Evolutionary conservation across 2,888 invertebrate genomes (phyloP), one percentile per base, ranked within the genome.

Genomic region (Parnassius orleans): DNA sequence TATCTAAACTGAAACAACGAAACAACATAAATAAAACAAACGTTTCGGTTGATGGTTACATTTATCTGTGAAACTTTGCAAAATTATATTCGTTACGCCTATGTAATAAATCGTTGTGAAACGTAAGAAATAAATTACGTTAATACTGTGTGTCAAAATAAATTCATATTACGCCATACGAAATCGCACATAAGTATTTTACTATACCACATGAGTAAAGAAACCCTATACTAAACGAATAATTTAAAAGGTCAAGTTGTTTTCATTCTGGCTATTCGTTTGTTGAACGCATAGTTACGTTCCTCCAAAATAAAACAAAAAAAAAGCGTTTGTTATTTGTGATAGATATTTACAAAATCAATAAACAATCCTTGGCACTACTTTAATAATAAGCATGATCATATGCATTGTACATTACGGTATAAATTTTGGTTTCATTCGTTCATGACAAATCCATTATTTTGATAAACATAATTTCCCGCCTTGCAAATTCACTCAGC

Each of bases 391-490:
- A 55, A 59, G 55, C 75, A 80, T 72, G 72, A 73, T 71, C 65
- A 75, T 75, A 80, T 79, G 76, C 56, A 57, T 90, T 90, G 90
- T 90, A 90, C 90, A 88, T 90, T 80, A 81, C 75, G 87, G 87
- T 89, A 79, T 84, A 80, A 75, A 80, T 82, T 90, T 90, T 89
- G 88, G 89, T 88, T 85, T 84, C 69, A 74, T 76, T 67, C 65
- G 46, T 63, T 63, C 57, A 58, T 59, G 60, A 53, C 65, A 47
- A 53, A 58, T 53, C 53, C 19, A 50, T 24, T 56, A 57, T 60
- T 55, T 63, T 56, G 44, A 41, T 48, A 42, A 64, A 61, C 50
- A 53, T 67, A 61, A 63, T 56, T 51, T 11, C 41, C 61, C 24
- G 57, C 47, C 43, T 62, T 42, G 46, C 58, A 54, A 58, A 57